Evolutionary conservation across 2,797 vertebrate species (phyloP).

Genomic region (Myotis planiceps): DNA sequence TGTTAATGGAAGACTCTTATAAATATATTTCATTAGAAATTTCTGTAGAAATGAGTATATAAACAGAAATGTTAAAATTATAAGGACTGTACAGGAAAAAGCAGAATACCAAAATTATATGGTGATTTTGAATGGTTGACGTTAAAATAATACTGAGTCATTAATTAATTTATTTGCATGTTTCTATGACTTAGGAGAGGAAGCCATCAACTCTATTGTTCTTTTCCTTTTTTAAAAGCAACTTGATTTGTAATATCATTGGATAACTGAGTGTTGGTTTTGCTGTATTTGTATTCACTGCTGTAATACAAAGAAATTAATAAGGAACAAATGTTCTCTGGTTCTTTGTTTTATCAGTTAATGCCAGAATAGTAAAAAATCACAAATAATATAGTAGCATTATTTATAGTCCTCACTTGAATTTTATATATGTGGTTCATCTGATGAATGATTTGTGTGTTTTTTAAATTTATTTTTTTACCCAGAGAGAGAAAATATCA

Average conservation of each 20-base stretch:
- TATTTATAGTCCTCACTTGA: not conserved
- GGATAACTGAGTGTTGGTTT: not conserved
- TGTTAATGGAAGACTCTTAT: not conserved
- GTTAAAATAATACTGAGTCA: not conserved
- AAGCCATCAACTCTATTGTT: not conserved
- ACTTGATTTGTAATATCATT: not conserved
- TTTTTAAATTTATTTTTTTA: not conserved
- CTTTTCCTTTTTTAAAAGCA: constrained; percentile 11
- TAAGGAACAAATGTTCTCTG: not conserved
- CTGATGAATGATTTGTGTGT: not conserved
- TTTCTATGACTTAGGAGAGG: not conserved
- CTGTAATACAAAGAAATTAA: not conserved
- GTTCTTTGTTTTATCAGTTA: not conserved
- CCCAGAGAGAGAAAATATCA: not conserved
- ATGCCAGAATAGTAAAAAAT: not conserved
- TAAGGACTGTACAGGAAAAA: not conserved
- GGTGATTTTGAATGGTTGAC: not conserved
- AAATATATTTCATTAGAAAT: not conserved
- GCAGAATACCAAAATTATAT: not conserved
- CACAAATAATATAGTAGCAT: not conserved
- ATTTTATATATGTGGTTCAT: not conserved
- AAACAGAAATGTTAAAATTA: not conserved
- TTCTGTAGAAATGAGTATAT: not conserved
- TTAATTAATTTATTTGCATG: not conserved
- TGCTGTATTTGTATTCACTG: not conserved